These are phyloP conservation scores for Sphaerodactylus townsendi DNA, from an alignment of 2,113 vertebrate species.

Conservation along the genomic window DNA sequence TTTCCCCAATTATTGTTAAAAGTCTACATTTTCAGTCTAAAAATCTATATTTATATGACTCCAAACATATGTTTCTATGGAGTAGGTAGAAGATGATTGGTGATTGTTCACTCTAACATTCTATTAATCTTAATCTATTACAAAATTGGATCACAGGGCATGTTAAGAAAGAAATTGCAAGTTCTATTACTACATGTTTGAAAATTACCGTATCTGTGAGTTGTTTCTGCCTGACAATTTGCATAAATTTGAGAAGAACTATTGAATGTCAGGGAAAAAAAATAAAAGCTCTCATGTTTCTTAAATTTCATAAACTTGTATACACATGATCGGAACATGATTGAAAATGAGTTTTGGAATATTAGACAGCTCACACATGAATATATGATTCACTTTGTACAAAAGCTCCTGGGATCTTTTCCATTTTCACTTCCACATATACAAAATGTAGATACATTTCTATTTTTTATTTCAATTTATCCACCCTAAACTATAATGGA, in stretches of 20 bases:
- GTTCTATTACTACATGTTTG: neutral
- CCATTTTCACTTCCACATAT: no score
- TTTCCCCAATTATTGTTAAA: constrained; percentile 24
- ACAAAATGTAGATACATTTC: no score
- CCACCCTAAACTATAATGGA: no score
- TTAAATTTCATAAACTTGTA: neutral
- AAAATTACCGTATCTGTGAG: neutral
- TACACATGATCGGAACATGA: neutral
- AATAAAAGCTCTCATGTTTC: no score
- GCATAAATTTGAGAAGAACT: neutral
- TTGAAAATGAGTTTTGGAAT: neutral
- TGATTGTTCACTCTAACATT: neutral
- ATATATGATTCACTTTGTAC: no score
- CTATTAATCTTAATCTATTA: neutral
- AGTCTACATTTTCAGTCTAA: constrained; percentile 15
- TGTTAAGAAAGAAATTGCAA: neutral
- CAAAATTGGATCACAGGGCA: neutral
- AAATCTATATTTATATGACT: constrained; percentile 15
- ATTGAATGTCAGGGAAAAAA: neutral
- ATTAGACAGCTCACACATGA: no score
- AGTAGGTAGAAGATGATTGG: neutral
- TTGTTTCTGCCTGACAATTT: neutral
- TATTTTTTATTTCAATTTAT: no score
- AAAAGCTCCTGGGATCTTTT: no score
- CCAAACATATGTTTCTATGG: constrained; percentile 21